phyloP scores from a whole-genome alignment of 2,888 invertebrate genomes.

The Patella pellucida region DNA sequence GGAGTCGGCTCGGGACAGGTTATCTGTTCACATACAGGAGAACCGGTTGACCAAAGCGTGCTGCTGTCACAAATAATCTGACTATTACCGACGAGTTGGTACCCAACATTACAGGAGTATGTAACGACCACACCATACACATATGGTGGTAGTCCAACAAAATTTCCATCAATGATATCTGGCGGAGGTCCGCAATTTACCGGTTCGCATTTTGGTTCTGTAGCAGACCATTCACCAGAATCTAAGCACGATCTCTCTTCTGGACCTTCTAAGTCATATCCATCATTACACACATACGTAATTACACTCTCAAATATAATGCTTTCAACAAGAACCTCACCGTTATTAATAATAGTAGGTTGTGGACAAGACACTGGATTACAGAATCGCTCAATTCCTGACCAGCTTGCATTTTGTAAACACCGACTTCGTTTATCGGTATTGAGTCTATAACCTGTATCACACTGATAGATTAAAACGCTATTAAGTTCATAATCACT shows the following conservation, averaged over 20 bases:
- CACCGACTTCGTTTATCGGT: constrained; percentile 50
- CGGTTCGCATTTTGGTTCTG: constrained; percentile 55
- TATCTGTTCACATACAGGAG: constrained; percentile 47
- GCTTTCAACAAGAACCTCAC: constrained; percentile 35
- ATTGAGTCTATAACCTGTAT: constrained; percentile 54
- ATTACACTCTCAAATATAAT: constrained; percentile 53
- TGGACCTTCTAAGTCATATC: constrained; percentile 45
- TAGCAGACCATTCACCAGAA: constrained; percentile 47
- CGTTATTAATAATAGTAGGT: constrained; percentile 44
- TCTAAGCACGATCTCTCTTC: constrained; percentile 35
- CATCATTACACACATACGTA: constrained; percentile 49
- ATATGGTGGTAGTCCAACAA: constrained; percentile 28
- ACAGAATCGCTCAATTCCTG: constrained; percentile 61
- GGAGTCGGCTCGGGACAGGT: constrained; percentile 42
- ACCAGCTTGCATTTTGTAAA: constrained; percentile 55
- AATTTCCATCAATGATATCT: constrained; percentile 29
- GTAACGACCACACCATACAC: constrained; percentile 40
- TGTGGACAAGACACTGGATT: constrained; percentile 56
- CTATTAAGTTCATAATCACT: constrained; percentile 39
- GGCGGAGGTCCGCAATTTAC: constrained; percentile 15
- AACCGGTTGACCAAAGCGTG: constrained; percentile 46
- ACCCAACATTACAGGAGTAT: constrained; percentile 79
- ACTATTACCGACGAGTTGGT: constrained; percentile 41
- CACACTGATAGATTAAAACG: constrained; percentile 49
- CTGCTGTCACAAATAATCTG: constrained; percentile 37